These are phyloP conservation scores for Malurus melanocephalus DNA, from an alignment of 2,113 vertebrate species.

Conservation along the genomic window DNA sequence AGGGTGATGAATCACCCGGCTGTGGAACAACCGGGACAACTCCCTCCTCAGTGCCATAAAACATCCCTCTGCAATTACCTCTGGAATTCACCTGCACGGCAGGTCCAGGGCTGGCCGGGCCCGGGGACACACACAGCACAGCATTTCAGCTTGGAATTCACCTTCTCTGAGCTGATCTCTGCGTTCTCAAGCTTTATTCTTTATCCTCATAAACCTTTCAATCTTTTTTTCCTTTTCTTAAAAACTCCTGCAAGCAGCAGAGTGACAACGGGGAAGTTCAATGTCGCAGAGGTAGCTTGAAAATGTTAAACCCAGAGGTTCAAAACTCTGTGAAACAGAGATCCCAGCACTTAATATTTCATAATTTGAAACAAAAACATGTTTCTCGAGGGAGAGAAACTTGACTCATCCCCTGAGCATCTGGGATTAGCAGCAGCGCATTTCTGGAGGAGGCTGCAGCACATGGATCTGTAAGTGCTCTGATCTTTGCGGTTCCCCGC, in stretches of 20 bases:
- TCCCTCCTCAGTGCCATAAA: background rate
- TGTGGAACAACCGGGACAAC: background rate
- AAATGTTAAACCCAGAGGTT: background rate
- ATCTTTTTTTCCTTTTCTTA: background rate
- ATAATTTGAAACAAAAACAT: background rate
- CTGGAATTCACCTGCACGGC: conserved; percentile 12
- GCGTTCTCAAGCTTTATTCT: fast-evolving
- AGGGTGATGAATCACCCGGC: conserved; percentile 1
- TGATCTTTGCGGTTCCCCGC: background rate
- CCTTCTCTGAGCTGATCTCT: fast-evolving
- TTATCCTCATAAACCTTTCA: background rate
- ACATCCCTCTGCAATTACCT: background rate
- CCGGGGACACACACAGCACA: background rate
- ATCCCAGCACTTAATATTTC: background rate
- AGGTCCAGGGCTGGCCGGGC: background rate
- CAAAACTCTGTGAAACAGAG: background rate
- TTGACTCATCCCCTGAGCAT: background rate
- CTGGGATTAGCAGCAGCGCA: background rate
- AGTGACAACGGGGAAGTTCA: fast-evolving
- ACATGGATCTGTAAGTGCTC: background rate
- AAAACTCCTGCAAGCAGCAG: background rate
- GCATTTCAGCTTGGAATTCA: fast-evolving
- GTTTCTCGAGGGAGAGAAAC: background rate
- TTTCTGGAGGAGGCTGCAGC: background rate
- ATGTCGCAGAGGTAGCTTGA: fast-evolving